phyloP scores from a whole-genome alignment of 1,140 invertebrate species.

The Diploscapter pachys region DNA sequence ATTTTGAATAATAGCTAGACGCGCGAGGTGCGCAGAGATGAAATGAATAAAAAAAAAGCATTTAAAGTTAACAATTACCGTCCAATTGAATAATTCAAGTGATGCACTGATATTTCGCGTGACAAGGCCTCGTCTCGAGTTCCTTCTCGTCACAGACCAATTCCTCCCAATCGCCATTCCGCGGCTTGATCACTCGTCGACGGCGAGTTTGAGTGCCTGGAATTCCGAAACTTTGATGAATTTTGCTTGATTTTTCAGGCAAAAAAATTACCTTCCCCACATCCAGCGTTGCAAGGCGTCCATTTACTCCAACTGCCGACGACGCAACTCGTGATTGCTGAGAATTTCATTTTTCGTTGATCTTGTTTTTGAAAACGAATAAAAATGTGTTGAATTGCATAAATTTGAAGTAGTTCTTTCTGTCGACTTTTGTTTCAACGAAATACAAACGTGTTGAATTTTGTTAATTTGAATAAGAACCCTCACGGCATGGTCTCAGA shows the following conservation, averaged over 20 bases:
- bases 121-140: conserved; percentile 17
- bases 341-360: conserved; percentile 13
- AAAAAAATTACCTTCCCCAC: conserved; percentile 37
- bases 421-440: not conserved
- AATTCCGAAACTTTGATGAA: not conserved
- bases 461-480: conserved; percentile 16
- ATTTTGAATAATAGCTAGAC: no score
- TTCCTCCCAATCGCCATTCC: conserved; percentile 21
- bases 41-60: no score
- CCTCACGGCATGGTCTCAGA: conserved; percentile 59
- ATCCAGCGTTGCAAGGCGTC: conserved; percentile 48
- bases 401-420: conserved; percentile 3
- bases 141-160: conserved; percentile 13
- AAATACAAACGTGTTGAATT: conserved; percentile 11
- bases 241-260: conserved; percentile 16
- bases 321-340: conserved; percentile 44
- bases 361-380: conserved; percentile 10
- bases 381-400: not conserved
- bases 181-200: conserved; percentile 8
- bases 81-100: no score
- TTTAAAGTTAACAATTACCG: no score
- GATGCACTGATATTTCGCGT: not conserved
- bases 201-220: conserved; percentile 4
- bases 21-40: no score
- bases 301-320: conserved; percentile 52